phyloP scores from a whole-genome alignment of 1,140 invertebrate genomes.

The Antheraea pernyi region DNA sequence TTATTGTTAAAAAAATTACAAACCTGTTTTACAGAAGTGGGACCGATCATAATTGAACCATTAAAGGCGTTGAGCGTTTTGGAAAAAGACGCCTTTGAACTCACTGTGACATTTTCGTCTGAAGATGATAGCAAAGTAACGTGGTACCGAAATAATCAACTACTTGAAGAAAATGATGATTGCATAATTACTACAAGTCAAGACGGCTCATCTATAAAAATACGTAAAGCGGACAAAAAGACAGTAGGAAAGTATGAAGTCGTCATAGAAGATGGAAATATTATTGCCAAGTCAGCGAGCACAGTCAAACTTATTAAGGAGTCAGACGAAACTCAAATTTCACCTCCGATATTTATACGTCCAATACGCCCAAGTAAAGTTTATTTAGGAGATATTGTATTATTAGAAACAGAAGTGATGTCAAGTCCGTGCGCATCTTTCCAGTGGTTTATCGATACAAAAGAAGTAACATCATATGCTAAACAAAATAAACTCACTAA shows the following conservation, averaged over 20 bases:
- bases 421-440: constrained; percentile 90
- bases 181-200: constrained; percentile 83
- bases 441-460: constrained; percentile 90
- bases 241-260: constrained; percentile 93
- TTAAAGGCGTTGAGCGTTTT: constrained; percentile 57
- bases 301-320: constrained; percentile 84
- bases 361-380: constrained; percentile 86
- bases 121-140: constrained; percentile 86
- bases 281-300: constrained; percentile 89
- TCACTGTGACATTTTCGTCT: constrained; percentile 85
- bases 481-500: constrained; percentile 80
- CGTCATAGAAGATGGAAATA: constrained; percentile 85
- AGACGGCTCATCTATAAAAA: constrained; percentile 83
- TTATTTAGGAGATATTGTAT: constrained; percentile 86
- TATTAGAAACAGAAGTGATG: constrained; percentile 88
- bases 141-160: constrained; percentile 94
- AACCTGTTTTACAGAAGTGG: constrained; percentile 65
- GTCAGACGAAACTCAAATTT: constrained; percentile 81
- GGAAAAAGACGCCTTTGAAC: constrained; percentile 57
- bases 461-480: constrained; percentile 73
- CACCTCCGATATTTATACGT: constrained; percentile 87
- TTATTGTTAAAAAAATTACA: constrained; percentile 5
- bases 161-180: constrained; percentile 85
- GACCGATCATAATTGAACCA: constrained; percentile 60
- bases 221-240: constrained; percentile 85